Percentiles rank a stretch among this genome's conserved stretches.
Conservation (phyloP, 2,113 vertebrate genomes). For the Psephotus haematonotus region DNA sequence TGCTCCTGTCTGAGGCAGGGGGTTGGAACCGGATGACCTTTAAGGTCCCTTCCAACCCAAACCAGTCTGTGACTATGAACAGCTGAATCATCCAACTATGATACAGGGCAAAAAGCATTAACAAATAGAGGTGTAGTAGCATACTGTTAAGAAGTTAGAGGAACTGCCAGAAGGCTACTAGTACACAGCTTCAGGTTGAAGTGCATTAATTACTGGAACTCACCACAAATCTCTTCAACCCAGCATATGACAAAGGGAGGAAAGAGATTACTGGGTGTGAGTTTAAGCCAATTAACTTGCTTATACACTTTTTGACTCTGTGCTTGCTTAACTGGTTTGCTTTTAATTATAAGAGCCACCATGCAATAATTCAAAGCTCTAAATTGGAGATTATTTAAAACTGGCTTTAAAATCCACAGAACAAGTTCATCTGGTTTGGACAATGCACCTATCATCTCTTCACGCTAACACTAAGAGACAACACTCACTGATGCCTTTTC, state of each 20-base stretch:
- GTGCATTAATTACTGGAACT: neutral
- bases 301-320: neutral
- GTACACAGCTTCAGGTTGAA: neutral
- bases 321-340: conserved; percentile 19
- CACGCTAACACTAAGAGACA: neutral
- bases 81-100: neutral
- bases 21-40: neutral
- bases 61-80: neutral
- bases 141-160: neutral
- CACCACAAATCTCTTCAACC: neutral
- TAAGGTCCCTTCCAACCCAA: neutral
- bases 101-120: neutral
- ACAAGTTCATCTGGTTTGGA: neutral
- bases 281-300: neutral
- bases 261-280: neutral
- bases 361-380: neutral
- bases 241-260: fast-evolving
- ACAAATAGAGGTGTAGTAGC: neutral
- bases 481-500: neutral
- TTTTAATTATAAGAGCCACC: neutral
- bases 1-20: neutral
- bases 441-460: neutral
- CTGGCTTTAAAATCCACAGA: neutral
- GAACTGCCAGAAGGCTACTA: neutral
- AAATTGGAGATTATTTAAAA: neutral